Base-by-base conservation (phyloP, 2,888 invertebrate species). In the Pheosia tremula region DNA sequence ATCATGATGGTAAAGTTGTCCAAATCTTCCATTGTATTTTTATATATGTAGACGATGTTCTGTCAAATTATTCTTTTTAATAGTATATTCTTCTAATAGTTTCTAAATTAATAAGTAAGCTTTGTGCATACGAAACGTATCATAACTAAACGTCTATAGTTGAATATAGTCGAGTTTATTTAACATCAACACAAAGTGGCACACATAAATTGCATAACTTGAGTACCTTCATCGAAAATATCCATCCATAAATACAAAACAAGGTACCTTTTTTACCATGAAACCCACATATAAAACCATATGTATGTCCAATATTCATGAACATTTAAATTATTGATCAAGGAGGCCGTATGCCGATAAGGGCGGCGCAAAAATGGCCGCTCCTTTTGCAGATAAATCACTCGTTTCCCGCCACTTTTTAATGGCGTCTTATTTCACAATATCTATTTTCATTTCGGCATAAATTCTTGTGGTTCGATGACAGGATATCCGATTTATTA, bases 241-340 rank as follows among this genome's bases (percentile, higher is more conserved):
- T 38, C 56, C 45, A 13, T 9, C 47, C 60, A 55, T 60, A 64
- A 62, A 61, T 64, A 63, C 50, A 60, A 60, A 57, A 60, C 62
- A 53, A 45, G 58, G 59, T 61, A 52, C 59, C 38, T 61, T 73
- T 67, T 69, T 61, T 61, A 59, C 58, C 41, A 57, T 58, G 59
- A 64, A 63, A 62, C 66, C 24, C 52, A 60, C 66, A 38, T 57
- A 24, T 24, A 24, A 24, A 24, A 24, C 24, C 24, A 24, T 1
- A 24, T 24, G 24, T 60, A 62, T 62, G 63, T 69, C 52, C 69
- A 72, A 24, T 75, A 73, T 75, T 75, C 71, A 73, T 69, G 74
- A 66, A 62, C 64, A 67, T 74, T 79, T 85, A 77, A 82, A 82
- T 85, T 81, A 82, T 83, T 83, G 79, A 83, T 79, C 75, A 78